Evolutionary conservation across 1,140 invertebrate species (phyloP).

Genomic region (Temnothorax longispinosus): DNA sequence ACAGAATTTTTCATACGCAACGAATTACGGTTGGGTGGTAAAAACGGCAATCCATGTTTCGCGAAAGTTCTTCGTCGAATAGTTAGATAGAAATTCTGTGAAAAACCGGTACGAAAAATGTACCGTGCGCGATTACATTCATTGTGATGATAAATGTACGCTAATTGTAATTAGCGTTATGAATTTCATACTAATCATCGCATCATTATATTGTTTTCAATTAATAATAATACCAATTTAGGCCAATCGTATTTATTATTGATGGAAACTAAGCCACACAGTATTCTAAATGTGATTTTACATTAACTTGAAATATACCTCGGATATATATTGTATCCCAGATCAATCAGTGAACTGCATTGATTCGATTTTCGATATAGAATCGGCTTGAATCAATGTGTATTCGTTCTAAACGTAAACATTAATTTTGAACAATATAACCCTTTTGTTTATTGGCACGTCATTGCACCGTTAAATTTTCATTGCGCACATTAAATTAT

Average conservation of each 20-base stretch:
- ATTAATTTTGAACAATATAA: conserved; percentile 24
- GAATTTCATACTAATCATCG: conserved; percentile 12
- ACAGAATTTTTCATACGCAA: conserved; percentile 37
- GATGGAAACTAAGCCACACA: conserved; percentile 1
- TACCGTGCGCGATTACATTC: neutral
- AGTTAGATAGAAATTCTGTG: neutral
- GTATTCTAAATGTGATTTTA: conserved; percentile 16
- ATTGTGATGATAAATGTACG: neutral
- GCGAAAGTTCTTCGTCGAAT: neutral
- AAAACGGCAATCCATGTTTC: neutral
- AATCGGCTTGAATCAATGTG: neutral
- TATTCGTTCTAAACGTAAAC: conserved; percentile 37
- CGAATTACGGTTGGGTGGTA: conserved; percentile 5
- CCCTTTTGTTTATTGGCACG: conserved; percentile 1
- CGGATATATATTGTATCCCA: conserved; percentile 5
- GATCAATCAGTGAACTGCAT: conserved; percentile 10
- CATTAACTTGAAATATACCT: conserved; percentile 23
- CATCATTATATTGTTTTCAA: neutral
- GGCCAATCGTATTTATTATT: conserved; percentile 6
- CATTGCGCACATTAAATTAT: conserved; percentile 29
- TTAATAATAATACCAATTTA: neutral
- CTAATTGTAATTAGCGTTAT: conserved; percentile 40
- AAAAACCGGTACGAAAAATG: neutral
- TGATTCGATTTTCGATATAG: conserved; percentile 33
- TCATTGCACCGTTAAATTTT: conserved; percentile 42